Base-by-base conservation (phyloP, 2,888 invertebrate genomes). In the Schizotus pectinicornis region DNA sequence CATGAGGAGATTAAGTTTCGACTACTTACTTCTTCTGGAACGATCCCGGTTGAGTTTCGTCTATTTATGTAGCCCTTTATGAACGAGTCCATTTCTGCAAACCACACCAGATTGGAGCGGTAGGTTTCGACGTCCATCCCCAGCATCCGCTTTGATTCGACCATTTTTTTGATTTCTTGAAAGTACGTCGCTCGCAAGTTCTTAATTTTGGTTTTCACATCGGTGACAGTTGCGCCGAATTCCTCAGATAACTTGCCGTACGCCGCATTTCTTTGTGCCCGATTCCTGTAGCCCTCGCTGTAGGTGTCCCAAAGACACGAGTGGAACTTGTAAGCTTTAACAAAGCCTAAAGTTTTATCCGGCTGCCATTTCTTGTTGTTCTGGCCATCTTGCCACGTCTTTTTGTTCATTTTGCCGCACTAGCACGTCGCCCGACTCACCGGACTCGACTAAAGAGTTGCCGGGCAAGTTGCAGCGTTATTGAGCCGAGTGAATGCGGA, bases 181-280 rank as follows among this genome's bases (percentile, higher is more conserved):
- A 42, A 42, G 9, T 42, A 42, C 3, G 42, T 42, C 1, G 42
- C 14, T 31, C 42, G 42, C 12, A 42, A n/a, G 22, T 31, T 42
- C n/a, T 42, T 42, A 6, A 42, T 42, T 42, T 42, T 42, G 3
- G 11, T 11, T 42, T 42, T 42, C 30, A 42, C 42, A 9, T 42
- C 42, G 7, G 2, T n/a, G 3, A 42, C 30, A 42, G 5, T 42
- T n/a, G 22, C 22, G 11, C n/a, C 6, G 14, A 42, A 42, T 42
- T 42, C 11, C n/a, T 22, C 11, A 3, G 31, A 31, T 42, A 42
- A 42, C 12, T 14, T 30, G 11, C 30, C 22, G 32, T 42, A 31
- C 8, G 42, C 42, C 7, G 14, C 32, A 42, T 31, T 12, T 7
- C 42, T 30, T 11, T 30, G 9, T 11, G 31, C 11, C 7, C 30